Conservation (phyloP, 2,888 invertebrate genomes). For the Cheilosia pagana region DNA sequence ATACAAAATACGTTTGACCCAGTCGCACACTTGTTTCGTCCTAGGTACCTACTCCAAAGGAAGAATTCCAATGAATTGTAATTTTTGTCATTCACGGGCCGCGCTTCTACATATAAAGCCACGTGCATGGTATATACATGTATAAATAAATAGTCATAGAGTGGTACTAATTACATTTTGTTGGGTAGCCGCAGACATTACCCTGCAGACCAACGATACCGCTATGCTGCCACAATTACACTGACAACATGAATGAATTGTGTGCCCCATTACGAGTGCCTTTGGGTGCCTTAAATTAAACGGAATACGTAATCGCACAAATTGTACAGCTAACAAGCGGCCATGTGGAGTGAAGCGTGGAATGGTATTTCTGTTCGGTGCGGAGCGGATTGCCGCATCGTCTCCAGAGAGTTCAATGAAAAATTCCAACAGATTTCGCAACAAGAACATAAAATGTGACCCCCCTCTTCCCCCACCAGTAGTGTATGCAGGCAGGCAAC, state of each 20-base stretch:
- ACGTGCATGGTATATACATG: background rate
- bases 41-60: background rate
- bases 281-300: constrained; percentile 73
- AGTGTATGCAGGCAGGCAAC: too few relatives aligned
- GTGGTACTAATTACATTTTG: constrained; percentile 67
- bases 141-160: constrained; percentile 1
- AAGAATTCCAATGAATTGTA: constrained; percentile 21
- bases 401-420: constrained; percentile 56
- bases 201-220: constrained; percentile 33
- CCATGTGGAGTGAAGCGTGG: constrained; percentile 51
- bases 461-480: background rate
- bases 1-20: too few relatives aligned
- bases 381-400: constrained; percentile 26
- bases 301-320: constrained; percentile 67
- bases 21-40: background rate
- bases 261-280: constrained; percentile 63
- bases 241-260: constrained; percentile 48
- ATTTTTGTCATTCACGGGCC: constrained; percentile 31
- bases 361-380: constrained; percentile 31
- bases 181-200: constrained; percentile 61
- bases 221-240: constrained; percentile 37
- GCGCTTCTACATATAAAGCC: constrained; percentile 32
- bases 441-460: background rate
- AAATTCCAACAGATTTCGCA: constrained; percentile 54
- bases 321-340: constrained; percentile 52